These are phyloP conservation scores for Galeruca laticollis DNA, from an alignment of 2,888 invertebrate species.

Conservation along the genomic window DNA sequence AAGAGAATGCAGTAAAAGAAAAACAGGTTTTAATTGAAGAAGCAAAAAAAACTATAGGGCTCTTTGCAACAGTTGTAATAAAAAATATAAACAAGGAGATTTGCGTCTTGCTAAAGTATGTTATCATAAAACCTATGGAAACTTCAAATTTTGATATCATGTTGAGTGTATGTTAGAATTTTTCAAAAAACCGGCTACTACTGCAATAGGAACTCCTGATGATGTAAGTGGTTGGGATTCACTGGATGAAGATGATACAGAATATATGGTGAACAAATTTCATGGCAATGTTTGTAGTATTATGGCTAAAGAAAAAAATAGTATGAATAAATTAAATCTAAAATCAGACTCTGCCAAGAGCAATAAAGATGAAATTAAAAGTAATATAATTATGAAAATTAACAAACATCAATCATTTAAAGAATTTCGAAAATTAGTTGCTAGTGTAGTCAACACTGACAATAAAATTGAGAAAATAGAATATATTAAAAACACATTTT, in stretches of 20 bases:
- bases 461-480: constrained; percentile 88
- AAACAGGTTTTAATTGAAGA: constrained; percentile 80
- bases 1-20: constrained; percentile 62
- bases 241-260: constrained; percentile 76
- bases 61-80: constrained; percentile 89
- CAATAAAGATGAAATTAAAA: constrained; percentile 23
- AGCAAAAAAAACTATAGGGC: constrained; percentile 87
- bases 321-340: constrained; percentile 43
- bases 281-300: constrained; percentile 58
- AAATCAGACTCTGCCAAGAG: constrained; percentile 24
- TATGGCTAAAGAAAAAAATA: constrained; percentile 43
- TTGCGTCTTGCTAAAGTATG: constrained; percentile 83
- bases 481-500: constrained; percentile 76
- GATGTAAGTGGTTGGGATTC: constrained; percentile 84
- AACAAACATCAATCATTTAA: constrained; percentile 77
- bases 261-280: constrained; percentile 71
- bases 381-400: not conserved
- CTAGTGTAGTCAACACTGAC: constrained; percentile 79
- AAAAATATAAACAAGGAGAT: constrained; percentile 78
- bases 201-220: constrained; percentile 82
- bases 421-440: constrained; percentile 83
- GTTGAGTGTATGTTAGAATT: constrained; percentile 83
- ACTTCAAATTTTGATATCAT: constrained; percentile 90
- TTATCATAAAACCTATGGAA: constrained; percentile 76
- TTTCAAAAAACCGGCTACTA: constrained; percentile 82